Percentiles rank a stretch among this genome's conserved stretches.
These are phyloP conservation scores for Menidia beryllina DNA, from an alignment of 2,113 vertebrate species.

Conservation along the genomic window DNA sequence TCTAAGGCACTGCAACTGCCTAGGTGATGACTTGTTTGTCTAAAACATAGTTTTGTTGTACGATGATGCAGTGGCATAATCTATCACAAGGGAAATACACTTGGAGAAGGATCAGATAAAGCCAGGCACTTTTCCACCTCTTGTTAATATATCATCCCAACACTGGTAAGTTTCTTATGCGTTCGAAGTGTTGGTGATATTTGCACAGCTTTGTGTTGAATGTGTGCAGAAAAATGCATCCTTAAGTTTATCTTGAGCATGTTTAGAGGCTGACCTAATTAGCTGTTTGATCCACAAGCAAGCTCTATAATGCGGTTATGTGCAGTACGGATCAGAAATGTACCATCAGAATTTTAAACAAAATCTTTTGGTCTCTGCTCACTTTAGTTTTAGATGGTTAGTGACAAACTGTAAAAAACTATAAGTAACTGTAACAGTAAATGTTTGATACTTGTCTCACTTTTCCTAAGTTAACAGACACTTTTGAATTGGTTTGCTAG, in stretches of 20 bases:
- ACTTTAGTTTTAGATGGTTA: slow-evolving; percentile 8
- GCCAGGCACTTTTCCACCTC: neutral
- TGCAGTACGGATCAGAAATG: slow-evolving; percentile 34
- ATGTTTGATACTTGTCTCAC: no score
- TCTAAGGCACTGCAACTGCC: neutral
- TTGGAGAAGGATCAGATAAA: slow-evolving; percentile 13
- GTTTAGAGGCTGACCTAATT: slow-evolving; percentile 63
- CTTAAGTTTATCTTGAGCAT: slow-evolving; percentile 45
- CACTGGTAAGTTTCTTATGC: neutral
- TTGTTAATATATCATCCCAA: slow-evolving; percentile 1
- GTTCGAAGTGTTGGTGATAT: slow-evolving; percentile 9
- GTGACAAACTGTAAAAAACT: no score
- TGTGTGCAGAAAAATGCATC: slow-evolving; percentile 16
- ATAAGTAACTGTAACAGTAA: no score
- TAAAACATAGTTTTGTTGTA: neutral
- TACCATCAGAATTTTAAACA: slow-evolving; percentile 50
- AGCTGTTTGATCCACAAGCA: slow-evolving; percentile 58
- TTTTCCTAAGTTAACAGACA: no score
- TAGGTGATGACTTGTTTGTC: neutral
- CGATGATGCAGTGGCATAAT: neutral
- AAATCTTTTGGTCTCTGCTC: slow-evolving; percentile 37
- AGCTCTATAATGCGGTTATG: slow-evolving; percentile 63
- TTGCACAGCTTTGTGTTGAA: slow-evolving; percentile 35
- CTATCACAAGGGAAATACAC: neutral
- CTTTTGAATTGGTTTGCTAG: no score